Evolutionary conservation across 2,113 vertebrate genomes (phyloP).

Genomic region (Peucedramus taeniatus): DNA sequence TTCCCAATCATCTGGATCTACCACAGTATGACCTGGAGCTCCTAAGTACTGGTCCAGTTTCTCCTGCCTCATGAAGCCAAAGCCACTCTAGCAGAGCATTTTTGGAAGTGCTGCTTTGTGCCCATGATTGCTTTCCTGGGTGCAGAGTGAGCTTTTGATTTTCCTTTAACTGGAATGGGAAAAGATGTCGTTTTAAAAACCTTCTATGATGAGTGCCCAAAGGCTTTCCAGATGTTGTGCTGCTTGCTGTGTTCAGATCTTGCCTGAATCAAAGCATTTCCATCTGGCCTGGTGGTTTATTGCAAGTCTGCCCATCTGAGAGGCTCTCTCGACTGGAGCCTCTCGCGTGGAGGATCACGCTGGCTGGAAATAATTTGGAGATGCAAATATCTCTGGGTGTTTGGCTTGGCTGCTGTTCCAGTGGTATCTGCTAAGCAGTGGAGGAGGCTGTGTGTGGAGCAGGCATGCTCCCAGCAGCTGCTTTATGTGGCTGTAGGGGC

Average conservation of each 20-base stretch:
- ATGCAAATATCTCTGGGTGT: slow-evolving; percentile 7
- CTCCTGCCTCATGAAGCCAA: neutral
- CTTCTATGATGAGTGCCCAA: neutral
- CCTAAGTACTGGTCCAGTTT: neutral
- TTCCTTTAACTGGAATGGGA: neutral
- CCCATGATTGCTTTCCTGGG: neutral
- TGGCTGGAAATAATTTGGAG: slow-evolving; percentile 32
- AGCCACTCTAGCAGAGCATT: neutral
- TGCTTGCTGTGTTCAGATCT: neutral
- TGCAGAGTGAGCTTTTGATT: neutral
- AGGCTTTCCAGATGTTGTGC: slow-evolving; percentile 37
- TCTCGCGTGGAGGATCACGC: neutral
- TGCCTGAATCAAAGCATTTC: slow-evolving; percentile 35
- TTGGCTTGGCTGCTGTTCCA: slow-evolving; percentile 21
- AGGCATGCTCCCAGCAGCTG: neutral
- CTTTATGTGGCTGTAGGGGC: neutral
- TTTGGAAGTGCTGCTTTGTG: neutral
- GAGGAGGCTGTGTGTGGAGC: neutral
- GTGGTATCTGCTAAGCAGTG: neutral
- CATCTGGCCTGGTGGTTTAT: slow-evolving; percentile 43
- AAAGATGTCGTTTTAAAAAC: neutral
- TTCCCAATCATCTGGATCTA: neutral
- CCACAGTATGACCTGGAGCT: neutral
- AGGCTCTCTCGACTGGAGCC: neutral
- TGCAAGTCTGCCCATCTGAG: neutral